Base-by-base conservation (phyloP, 2,888 invertebrate species). In the Cheilosia grossa region DNA sequence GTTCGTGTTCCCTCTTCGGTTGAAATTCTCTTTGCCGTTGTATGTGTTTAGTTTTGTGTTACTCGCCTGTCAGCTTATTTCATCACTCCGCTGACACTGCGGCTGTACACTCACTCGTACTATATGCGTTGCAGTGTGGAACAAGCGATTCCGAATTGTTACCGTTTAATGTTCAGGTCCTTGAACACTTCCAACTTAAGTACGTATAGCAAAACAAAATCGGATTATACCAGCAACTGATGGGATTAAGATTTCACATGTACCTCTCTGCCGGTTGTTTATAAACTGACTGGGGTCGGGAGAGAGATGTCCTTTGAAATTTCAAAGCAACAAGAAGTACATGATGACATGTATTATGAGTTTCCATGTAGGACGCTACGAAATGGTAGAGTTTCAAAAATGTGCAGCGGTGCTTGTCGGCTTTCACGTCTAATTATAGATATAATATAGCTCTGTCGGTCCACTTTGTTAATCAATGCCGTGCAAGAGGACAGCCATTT, bases 61-160 rank as follows among this genome's bases (percentile, higher is more conserved):
- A 1, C 44, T 53, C n/a, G n/a, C 59, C 19, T 66, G 66, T 15
- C 37, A 82, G 82, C 33, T 82, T 82, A 73, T 73, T 82, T 72
- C 63, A 78, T 82, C 51, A 72, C 67, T 66, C 33, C 19, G 72
- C 21, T 51, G 51, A 24, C 51, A 24, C 53, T 64, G 80, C 69
- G 69, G 59, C 59, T 53, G 10, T 33, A 54, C 30, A 30, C 30
- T 2, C 0, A 30, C 30, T 30, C 30, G 30, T 30, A 30, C 27
- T 61, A 21, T 61, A 66, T 72, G 56, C 61, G 78, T 72, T 67
- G 66, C 77, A 72, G 67, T 75, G 75, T 72, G 77, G 70, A 75
- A 72, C 75, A 82, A 82, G 61, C 61, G 77, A 56, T 82, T 82
- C 53, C 27, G 66, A 77, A 78, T 67, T 77, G 82, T 77, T 78